phyloP scores from a whole-genome alignment of 2,113 vertebrate species.

The Mesembrinibis cayennensis region DNA sequence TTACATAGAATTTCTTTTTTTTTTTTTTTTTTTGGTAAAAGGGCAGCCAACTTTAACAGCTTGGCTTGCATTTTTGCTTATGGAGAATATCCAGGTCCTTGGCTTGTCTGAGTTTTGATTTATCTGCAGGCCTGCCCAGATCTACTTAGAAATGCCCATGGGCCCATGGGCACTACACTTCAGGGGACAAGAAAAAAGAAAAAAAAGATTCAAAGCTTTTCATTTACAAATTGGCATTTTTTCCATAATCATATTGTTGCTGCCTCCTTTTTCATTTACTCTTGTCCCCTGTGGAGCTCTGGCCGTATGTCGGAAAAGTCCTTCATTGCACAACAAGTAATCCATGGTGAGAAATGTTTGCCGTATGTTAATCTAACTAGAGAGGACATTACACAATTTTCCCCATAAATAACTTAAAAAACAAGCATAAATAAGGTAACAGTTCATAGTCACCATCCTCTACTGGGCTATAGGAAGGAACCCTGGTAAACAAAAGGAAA shows the following conservation, averaged over 20 bases:
- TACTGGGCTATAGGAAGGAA: neutral
- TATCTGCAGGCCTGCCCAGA: neutral
- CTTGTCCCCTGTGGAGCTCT: neutral
- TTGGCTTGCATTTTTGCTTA: neutral
- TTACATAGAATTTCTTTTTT: neutral
- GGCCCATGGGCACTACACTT: neutral
- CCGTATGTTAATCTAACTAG: neutral
- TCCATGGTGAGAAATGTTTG: neutral
- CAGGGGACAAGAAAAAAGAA: too few species aligned
- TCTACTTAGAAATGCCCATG: conserved; percentile 12
- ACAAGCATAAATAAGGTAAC: neutral
- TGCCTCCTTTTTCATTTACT: conserved; percentile 5
- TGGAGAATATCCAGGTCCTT: neutral
- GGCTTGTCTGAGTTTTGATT: neutral
- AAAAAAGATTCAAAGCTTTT: neutral
- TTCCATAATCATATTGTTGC: neutral
- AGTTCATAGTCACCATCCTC: neutral
- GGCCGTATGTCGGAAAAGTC: neutral
- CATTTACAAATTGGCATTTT: neutral
- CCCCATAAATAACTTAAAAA: neutral
- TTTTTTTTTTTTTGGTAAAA: neutral
- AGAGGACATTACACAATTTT: neutral
- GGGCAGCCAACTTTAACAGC: neutral
- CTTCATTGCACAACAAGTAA: neutral
- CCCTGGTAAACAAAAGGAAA: neutral